phyloP scores from a whole-genome alignment of 2,797 vertebrate species.

The Linurgus olivaceus region DNA sequence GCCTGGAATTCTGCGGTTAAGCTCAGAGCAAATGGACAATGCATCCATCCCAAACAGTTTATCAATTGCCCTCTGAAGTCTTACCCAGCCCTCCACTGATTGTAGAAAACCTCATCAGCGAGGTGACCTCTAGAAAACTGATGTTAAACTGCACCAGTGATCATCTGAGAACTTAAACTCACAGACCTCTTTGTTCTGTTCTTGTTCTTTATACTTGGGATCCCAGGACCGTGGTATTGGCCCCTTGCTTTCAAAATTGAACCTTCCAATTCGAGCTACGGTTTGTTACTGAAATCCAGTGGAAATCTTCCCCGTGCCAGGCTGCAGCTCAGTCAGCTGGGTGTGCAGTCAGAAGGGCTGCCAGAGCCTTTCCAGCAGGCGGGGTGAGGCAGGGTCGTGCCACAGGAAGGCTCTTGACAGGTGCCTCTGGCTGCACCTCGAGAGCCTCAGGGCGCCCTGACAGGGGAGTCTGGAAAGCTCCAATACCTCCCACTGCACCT shows the following conservation, averaged over 20 bases:
- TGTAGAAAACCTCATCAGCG: not conserved
- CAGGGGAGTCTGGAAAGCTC: not conserved
- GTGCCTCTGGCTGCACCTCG: not conserved
- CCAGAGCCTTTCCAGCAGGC: not conserved
- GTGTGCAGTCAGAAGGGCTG: not conserved
- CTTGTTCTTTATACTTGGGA: not conserved
- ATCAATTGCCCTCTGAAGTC: not conserved
- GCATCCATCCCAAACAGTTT: not conserved
- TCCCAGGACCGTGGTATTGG: too few species aligned
- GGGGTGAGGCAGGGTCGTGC: not conserved
- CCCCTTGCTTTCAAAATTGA: not conserved
- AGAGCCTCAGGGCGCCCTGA: not conserved
- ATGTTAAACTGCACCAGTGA: not conserved
- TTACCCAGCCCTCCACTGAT: not conserved
- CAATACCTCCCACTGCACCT: not conserved
- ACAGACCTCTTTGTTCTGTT: not conserved
- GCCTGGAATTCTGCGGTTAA: not conserved
- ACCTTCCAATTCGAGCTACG: rapidly evolving
- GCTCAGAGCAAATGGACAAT: not conserved
- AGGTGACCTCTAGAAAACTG: not conserved
- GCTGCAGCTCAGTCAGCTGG: not conserved
- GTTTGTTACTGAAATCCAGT: not conserved
- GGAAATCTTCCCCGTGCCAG: not conserved
- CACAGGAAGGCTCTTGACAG: slow-evolving; percentile 22
- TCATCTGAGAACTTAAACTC: not conserved